A percentile compares a stretch with the other conserved stretches of the same genome.
These are phyloP conservation scores for Trichosurus vulpecula DNA, from an alignment of 2,797 vertebrate genomes.

Conservation along the genomic window DNA sequence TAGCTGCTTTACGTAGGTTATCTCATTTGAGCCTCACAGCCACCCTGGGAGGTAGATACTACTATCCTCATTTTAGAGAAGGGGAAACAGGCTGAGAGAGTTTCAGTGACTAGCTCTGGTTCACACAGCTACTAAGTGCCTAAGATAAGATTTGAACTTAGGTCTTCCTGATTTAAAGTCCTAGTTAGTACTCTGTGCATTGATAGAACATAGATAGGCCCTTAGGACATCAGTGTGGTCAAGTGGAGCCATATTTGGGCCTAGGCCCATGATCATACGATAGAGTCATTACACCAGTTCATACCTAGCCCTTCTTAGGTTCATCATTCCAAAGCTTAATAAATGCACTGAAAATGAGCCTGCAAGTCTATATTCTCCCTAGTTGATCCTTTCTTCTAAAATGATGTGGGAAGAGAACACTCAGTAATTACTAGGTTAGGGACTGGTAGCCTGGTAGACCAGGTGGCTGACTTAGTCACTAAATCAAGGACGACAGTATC, in stretches of 20 bases:
- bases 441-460: neutral
- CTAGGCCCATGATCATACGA: neutral
- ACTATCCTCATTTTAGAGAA: neutral
- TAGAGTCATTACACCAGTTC: neutral
- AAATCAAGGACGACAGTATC: neutral
- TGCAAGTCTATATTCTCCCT: neutral
- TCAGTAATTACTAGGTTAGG: neutral
- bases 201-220: neutral
- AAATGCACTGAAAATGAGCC: neutral
- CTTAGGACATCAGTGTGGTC: neutral
- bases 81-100: neutral
- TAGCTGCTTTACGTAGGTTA: neutral
- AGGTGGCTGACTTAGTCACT: neutral
- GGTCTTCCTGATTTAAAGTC: neutral
- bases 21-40: neutral
- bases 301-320: neutral
- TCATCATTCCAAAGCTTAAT: neutral
- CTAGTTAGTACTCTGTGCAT: neutral
- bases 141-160: neutral
- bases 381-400: neutral
- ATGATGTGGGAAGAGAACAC: neutral
- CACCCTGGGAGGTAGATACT: neutral
- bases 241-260: neutral
- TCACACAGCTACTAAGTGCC: neutral
- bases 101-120: neutral